Evolutionary conservation across 2,888 invertebrate genomes (phyloP).

Genomic region (Andrena fulva): DNA sequence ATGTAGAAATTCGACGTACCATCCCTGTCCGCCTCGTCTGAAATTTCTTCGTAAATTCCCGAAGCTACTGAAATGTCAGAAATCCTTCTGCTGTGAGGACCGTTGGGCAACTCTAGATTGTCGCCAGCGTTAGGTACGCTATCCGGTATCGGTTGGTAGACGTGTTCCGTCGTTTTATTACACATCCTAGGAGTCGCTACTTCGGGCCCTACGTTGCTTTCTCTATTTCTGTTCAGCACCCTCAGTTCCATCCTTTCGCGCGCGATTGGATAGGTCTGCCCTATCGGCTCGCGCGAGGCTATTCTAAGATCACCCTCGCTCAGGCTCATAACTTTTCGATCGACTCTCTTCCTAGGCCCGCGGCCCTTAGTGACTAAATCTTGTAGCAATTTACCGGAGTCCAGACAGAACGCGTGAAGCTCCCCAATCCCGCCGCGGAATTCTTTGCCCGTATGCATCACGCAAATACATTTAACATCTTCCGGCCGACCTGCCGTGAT

Average conservation of each 20-base stretch:
- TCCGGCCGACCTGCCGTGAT: constrained; percentile 85
- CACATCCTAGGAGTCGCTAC: constrained; percentile 32
- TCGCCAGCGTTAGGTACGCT: constrained; percentile 65
- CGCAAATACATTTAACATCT: constrained; percentile 87
- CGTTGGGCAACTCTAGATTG: constrained; percentile 71
- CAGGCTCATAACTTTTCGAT: constrained; percentile 83
- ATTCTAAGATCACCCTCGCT: constrained; percentile 85
- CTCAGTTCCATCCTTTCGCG: constrained; percentile 10
- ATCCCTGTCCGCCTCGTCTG: constrained; percentile 82
- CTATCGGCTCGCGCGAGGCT: constrained; percentile 60
- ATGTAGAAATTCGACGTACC: constrained; percentile 78
- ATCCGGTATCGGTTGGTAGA: constrained; percentile 78
- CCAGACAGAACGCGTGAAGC: constrained; percentile 85
- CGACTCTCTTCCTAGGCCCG: constrained; percentile 76
- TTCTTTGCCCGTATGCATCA: constrained; percentile 87
- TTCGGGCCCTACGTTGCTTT: constrained; percentile 67
- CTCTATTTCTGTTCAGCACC: constrained; percentile 5
- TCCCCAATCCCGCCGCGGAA: constrained; percentile 86
- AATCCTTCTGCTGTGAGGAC: constrained; percentile 84
- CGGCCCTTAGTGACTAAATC: constrained; percentile 85
- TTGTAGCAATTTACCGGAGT: constrained; percentile 84
- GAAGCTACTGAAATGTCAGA: constrained; percentile 88
- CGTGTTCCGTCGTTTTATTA: constrained; percentile 76
- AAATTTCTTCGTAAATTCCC: constrained; percentile 90
- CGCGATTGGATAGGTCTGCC: constrained; percentile 53